Conservation (phyloP, 2,888 invertebrate genomes). For the Catocala fraxini region DNA sequence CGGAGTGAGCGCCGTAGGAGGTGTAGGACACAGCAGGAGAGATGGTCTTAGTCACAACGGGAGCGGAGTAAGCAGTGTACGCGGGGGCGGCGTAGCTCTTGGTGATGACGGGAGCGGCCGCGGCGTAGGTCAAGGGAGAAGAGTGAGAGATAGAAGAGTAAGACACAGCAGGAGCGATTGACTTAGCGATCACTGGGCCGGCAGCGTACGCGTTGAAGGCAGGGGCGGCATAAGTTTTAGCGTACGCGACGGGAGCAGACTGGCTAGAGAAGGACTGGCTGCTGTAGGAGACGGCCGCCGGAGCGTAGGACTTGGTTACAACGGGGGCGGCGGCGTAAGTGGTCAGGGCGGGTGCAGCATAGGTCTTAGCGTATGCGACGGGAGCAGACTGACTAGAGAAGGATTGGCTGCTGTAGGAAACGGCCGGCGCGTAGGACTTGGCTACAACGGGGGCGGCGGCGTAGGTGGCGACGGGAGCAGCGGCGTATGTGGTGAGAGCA, state of each 20-base stretch:
- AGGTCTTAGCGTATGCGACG: conserved; percentile 46
- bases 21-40: conserved; percentile 52
- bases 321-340: conserved; percentile 42
- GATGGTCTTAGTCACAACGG: conserved; percentile 69
- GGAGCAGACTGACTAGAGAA: conserved; percentile 2
- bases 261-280: too few relatives aligned
- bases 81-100: conserved; percentile 65
- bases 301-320: conserved; percentile 64
- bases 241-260: too few relatives aligned
- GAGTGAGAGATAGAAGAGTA: conserved; percentile 65
- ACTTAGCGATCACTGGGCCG: conserved; percentile 30
- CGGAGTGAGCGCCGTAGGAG: neutral
- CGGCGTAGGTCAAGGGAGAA: conserved; percentile 44
- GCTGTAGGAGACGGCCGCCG: too few relatives aligned
- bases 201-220: too few relatives aligned
- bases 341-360: conserved; percentile 49
- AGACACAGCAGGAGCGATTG: conserved; percentile 64
- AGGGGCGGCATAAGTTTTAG: too few relatives aligned
- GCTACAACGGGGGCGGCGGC: too few relatives aligned
- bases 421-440: too few relatives aligned
- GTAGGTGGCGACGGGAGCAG: conserved; percentile 46
- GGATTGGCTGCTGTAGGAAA: too few relatives aligned
- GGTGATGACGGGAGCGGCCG: conserved; percentile 52
- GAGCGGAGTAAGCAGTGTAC: conserved; percentile 58
- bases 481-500: conserved; percentile 61